Evolutionary conservation across 2,113 vertebrate genomes (phyloP), one percentile per base, ranked within the genome.

Genomic region (Prochilodus magdalenae): DNA sequence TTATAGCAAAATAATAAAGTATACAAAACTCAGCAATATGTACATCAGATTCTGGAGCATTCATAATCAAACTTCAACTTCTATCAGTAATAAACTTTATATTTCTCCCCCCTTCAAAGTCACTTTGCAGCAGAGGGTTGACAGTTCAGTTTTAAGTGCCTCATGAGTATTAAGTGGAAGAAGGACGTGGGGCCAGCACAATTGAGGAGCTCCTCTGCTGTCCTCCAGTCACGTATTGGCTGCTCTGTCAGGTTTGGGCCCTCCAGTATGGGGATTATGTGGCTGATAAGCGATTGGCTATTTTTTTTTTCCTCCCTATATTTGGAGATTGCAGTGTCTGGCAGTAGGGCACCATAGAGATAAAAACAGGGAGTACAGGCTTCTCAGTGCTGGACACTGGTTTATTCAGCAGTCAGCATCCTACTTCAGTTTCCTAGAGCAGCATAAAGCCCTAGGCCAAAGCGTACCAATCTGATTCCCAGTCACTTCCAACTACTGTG

Each of bases 11-110:
- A 95, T 95, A 96, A 98, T 97, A 97, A 97, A 98, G 98, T 97
- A 97, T 99, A 99, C 96, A 98, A 99, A 99, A 97, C 95, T 93
- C 95, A 90, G 95, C 95, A 95, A 92, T 97, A 98, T 98, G 90
- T 97, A 98, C 95, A 96, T 94, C 96, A 22, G 53, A 55, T 55
- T 55, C 14, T 18, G 14, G 16, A 51, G 53, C 53, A 55, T 7
- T 14, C 1, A 18, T 53, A n/a, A n/a, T n/a, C n/a, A 20, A 53
- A 53, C 2, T 53, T 53, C 51, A 22, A 55, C 20, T 22, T 55
- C 53, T 22, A 55, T 78, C 76, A 36, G 30, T 40, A 79, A 78
- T 65, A 91, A 94, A 92, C 90, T 91, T 92, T 90, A 91, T 91
- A 92, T 93, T 94, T 95, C 92, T 92, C 92, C 86, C 89, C 92